These are phyloP conservation scores for Aethina tumida DNA, from an alignment of 1,140 invertebrate species.

Conservation along the genomic window DNA sequence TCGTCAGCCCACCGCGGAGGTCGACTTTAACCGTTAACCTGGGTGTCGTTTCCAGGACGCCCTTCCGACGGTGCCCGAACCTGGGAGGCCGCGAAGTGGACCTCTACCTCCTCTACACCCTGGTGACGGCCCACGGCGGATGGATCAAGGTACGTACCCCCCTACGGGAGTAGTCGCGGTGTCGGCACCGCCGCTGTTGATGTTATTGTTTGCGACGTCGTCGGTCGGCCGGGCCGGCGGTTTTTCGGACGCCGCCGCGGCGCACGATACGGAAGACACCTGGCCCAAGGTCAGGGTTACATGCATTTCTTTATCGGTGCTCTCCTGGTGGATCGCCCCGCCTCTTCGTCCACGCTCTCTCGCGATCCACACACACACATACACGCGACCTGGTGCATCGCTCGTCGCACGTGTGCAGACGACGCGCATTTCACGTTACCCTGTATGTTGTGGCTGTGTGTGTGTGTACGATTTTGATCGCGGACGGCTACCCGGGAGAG, in stretches of 20 bases:
- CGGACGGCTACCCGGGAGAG: too few relatives aligned
- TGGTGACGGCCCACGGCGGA: slow-evolving; percentile 84
- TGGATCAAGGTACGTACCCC: slow-evolving; percentile 73
- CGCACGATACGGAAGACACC: neutral
- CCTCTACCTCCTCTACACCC: slow-evolving; percentile 78
- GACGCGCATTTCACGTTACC: too few relatives aligned
- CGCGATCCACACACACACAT: too few relatives aligned
- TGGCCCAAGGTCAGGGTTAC: neutral
- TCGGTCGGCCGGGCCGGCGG: neutral
- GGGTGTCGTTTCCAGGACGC: slow-evolving; percentile 51
- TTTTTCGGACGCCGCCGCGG: neutral
- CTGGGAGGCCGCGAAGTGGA: slow-evolving; percentile 85
- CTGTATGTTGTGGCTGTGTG: too few relatives aligned
- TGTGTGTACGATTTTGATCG: too few relatives aligned
- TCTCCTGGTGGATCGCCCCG: neutral
- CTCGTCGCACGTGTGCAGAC: too few relatives aligned
- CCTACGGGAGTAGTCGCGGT: neutral
- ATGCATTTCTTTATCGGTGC: neutral
- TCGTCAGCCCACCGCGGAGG: neutral
- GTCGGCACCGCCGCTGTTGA: neutral
- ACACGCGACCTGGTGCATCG: too few relatives aligned
- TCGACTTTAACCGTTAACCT: slow-evolving; percentile 9
- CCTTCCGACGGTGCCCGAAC: slow-evolving; percentile 63
- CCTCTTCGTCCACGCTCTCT: neutral
- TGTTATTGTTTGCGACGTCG: neutral